A percentile compares a stretch with the other conserved stretches of the same genome.
Conservation (phyloP, 2,888 invertebrate genomes). For the Ferdinandea cuprea region DNA sequence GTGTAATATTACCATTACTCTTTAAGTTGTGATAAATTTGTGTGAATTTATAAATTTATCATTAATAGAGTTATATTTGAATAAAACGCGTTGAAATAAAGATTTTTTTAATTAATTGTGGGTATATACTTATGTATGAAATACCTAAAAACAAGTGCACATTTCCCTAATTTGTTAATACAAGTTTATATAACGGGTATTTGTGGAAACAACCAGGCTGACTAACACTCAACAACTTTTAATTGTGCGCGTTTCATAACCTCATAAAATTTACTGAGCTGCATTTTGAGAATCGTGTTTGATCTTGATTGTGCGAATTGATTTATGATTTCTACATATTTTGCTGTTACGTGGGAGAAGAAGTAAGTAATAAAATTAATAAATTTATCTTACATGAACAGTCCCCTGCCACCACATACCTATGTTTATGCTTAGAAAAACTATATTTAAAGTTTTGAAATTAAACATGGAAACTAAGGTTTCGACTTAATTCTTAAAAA, state of each 20-base stretch:
- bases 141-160: background rate
- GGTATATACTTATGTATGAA: too few species aligned
- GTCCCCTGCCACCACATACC: too few species aligned
- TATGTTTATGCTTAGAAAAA: too few species aligned
- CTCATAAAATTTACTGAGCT: background rate
- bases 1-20: conserved; percentile 2
- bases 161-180: background rate
- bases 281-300: background rate
- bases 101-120: background rate
- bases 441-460: too few species aligned
- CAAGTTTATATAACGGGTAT: conserved; percentile 45
- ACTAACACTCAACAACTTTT: too few species aligned
- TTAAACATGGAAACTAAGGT: too few species aligned
- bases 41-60: background rate
- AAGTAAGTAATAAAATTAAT: conserved; percentile 55
- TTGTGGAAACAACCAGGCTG: conserved; percentile 1
- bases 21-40: conserved; percentile 4
- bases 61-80: background rate
- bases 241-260: conserved; percentile 14
- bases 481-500: too few species aligned
- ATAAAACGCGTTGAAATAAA: background rate
- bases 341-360: conserved; percentile 58
- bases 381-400: too few species aligned
- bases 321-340: conserved; percentile 62
- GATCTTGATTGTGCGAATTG: conserved; percentile 1